Evolutionary conservation across 2,113 vertebrate genomes (phyloP).

Genomic region (Guaruba guarouba): DNA sequence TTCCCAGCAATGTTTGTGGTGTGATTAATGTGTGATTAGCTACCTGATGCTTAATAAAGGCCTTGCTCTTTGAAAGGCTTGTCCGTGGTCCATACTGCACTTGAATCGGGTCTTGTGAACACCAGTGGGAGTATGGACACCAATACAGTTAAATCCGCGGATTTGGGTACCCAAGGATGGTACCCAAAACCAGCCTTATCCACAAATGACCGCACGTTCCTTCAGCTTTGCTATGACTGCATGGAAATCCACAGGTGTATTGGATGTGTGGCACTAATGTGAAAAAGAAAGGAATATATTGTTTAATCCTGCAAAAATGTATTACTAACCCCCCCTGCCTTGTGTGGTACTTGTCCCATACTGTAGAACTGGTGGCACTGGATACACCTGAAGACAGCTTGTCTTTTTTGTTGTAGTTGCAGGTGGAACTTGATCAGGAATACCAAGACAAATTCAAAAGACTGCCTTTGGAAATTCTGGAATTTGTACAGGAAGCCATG

Average conservation of each 20-base stretch:
- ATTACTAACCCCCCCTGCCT: background rate
- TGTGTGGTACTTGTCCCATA: background rate
- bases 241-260: background rate
- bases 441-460: conserved; percentile 98
- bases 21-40: conserved; percentile 7
- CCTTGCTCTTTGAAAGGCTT: conserved; percentile 18
- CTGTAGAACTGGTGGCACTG: background rate
- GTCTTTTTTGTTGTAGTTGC: conserved; percentile 80
- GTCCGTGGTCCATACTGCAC: background rate
- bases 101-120: background rate
- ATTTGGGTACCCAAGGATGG: background rate
- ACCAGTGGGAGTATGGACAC: conserved; percentile 12
- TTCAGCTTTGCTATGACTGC: conserved; percentile 46
- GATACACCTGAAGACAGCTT: conserved; percentile 32
- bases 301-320: background rate
- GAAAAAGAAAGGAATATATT: background rate
- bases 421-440: conserved; percentile 94
- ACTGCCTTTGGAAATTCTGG: conserved; percentile 95
- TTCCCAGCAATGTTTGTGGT: conserved; percentile 14
- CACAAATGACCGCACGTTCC: background rate
- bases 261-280: background rate
- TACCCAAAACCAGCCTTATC: background rate
- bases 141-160: background rate
- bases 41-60: background rate
- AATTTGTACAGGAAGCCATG: conserved; percentile 96